Conservation (phyloP, 2,888 invertebrate species). For the Tinea trinotella region DNA sequence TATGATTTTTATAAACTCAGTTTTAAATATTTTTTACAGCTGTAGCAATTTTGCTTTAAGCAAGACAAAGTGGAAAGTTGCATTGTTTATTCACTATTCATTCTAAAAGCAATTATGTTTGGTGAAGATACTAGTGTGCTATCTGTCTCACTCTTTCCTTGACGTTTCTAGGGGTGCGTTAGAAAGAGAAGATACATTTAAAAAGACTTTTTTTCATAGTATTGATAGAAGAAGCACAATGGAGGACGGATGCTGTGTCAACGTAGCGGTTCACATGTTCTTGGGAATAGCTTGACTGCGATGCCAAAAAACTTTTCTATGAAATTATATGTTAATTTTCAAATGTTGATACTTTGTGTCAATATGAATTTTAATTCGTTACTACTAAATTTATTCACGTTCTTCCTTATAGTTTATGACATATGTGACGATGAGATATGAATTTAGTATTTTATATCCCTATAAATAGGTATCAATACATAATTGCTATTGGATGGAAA, state of each 20-base stretch:
- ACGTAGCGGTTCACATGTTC: constrained; percentile 70
- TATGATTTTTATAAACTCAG: neutral
- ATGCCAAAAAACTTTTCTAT: constrained; percentile 62
- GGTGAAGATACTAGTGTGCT: constrained; percentile 36
- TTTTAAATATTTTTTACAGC: constrained; percentile 9
- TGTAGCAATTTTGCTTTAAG: constrained; percentile 8
- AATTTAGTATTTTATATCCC: neutral
- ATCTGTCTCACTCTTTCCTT: constrained; percentile 34
- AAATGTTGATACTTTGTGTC: constrained; percentile 4
- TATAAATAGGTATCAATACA: neutral
- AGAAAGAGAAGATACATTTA: constrained; percentile 43
- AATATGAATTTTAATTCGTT: neutral
- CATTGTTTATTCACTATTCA: constrained; percentile 42
- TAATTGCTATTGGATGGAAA: neutral
- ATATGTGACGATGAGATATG: no score
- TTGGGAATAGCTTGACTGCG: constrained; percentile 62
- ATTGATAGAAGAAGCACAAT: constrained; percentile 66
- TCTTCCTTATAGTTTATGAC: no score
- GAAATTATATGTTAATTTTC: constrained; percentile 25
- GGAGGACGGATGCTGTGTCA: constrained; percentile 66
- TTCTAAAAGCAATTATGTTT: constrained; percentile 55
- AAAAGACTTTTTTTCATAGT: constrained; percentile 45
- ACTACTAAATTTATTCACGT: no score
- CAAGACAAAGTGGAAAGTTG: constrained; percentile 16
- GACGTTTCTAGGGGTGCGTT: constrained; percentile 25